Percentiles rank a stretch among this genome's conserved stretches.
Evolutionary conservation across 2,797 vertebrate species (phyloP).

Genomic region (Halcyon chelicuti): DNA sequence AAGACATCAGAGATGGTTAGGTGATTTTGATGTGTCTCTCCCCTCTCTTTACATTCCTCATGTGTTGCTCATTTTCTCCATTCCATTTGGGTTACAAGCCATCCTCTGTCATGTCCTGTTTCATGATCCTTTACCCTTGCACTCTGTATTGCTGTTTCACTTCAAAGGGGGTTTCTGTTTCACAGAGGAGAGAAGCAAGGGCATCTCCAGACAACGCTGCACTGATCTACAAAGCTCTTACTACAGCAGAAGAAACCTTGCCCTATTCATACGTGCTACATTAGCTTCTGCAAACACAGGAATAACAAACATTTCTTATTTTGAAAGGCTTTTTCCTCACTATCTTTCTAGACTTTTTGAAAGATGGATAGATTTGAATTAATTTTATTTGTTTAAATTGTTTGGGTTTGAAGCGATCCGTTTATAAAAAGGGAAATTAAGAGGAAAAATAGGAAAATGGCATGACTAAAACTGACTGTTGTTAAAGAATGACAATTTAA

Average conservation of each 20-base stretch:
- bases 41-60: slow-evolving; percentile 51
- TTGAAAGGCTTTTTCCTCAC: background rate
- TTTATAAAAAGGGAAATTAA: background rate
- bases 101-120: slow-evolving; percentile 33
- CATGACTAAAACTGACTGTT: background rate
- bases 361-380: background rate
- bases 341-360: background rate
- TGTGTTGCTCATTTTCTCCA: slow-evolving; percentile 57
- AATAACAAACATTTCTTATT: background rate
- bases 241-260: background rate
- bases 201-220: background rate
- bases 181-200: slow-evolving; percentile 8
- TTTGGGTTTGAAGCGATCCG: background rate
- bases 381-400: background rate
- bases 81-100: slow-evolving; percentile 60
- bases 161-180: slow-evolving; percentile 38
- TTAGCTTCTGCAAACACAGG: background rate
- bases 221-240: background rate
- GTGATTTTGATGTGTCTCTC: slow-evolving; percentile 39
- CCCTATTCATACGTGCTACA: rapidly evolving
- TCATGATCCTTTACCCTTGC: slow-evolving; percentile 30
- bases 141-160: slow-evolving; percentile 10
- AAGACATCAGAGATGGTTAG: slow-evolving; percentile 60
- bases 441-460: background rate
- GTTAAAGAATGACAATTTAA: background rate